These are phyloP conservation scores for Sciurus carolinensis DNA, from an alignment of 2,797 vertebrate species.

Conservation along the genomic window DNA sequence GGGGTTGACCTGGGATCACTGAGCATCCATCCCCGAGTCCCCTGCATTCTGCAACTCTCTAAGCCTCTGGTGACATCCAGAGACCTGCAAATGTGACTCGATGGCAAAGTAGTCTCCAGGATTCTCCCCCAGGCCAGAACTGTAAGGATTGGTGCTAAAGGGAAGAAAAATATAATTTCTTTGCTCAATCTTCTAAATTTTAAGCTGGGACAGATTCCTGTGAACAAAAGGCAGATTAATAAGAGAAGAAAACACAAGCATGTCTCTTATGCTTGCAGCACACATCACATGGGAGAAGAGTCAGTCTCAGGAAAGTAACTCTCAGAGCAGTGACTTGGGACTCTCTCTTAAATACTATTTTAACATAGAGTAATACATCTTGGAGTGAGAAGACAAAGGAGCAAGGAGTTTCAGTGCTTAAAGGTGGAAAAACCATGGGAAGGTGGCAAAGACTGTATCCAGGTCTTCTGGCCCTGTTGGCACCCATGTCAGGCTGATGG, in stretches of 20 bases:
- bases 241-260: neutral
- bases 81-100: neutral
- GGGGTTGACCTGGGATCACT: neutral
- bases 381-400: neutral
- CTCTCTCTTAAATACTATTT: neutral
- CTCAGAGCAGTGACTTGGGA: neutral
- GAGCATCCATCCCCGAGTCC: too few species aligned
- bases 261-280: neutral
- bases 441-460: neutral
- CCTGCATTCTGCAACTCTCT: neutral
- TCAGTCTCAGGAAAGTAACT: neutral
- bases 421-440: neutral
- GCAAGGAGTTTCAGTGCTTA: neutral
- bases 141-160: neutral
- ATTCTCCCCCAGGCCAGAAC: accelerated
- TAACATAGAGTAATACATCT: neutral
- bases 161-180: neutral
- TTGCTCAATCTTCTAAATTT: neutral
- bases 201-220: neutral
- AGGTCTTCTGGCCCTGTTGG: neutral
- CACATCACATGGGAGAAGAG: neutral
- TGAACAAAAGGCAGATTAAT: neutral
- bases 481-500: neutral
- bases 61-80: neutral
- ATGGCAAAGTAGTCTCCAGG: accelerated